These are phyloP conservation scores for Ailuropoda melanoleuca DNA, from an alignment of 2,113 vertebrate genomes.

Conservation along the genomic window DNA sequence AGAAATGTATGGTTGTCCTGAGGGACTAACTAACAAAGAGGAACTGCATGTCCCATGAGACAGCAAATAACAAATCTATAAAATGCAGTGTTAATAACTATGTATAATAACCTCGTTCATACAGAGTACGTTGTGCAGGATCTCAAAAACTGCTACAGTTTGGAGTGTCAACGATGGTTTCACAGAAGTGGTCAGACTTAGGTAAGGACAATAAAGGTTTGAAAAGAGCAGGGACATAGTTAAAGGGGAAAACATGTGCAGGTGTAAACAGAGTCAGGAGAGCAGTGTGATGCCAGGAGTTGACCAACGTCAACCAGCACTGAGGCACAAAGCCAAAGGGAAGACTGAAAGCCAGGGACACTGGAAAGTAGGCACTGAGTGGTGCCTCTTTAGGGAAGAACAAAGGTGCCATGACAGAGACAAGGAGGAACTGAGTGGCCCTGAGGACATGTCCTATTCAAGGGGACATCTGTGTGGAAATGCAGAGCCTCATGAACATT, in stretches of 20 bases:
- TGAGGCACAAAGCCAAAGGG: no score
- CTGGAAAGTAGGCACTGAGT: background rate
- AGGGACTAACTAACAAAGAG: background rate
- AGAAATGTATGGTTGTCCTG: background rate
- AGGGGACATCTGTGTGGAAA: background rate
- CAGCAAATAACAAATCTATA: no score
- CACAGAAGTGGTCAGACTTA: background rate
- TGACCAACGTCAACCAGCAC: background rate
- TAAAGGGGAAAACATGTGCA: background rate
- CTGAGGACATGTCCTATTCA: no score
- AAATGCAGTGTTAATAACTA: background rate
- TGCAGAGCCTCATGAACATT: background rate
- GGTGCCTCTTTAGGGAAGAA: background rate
- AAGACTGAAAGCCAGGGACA: background rate
- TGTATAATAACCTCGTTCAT: fast-evolving
- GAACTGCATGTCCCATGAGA: no score
- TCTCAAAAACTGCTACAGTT: background rate
- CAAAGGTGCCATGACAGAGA: background rate
- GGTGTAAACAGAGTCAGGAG: background rate
- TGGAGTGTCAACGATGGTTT: background rate
- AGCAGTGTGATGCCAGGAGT: background rate
- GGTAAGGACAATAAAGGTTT: no score
- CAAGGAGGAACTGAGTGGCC: fast-evolving
- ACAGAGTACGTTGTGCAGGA: background rate
- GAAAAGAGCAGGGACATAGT: background rate